Percentiles rank a stretch among this genome's conserved stretches.
These are phyloP conservation scores for Malurus cyaneus DNA, from an alignment of 2,113 vertebrate genomes.

Conservation along the genomic window DNA sequence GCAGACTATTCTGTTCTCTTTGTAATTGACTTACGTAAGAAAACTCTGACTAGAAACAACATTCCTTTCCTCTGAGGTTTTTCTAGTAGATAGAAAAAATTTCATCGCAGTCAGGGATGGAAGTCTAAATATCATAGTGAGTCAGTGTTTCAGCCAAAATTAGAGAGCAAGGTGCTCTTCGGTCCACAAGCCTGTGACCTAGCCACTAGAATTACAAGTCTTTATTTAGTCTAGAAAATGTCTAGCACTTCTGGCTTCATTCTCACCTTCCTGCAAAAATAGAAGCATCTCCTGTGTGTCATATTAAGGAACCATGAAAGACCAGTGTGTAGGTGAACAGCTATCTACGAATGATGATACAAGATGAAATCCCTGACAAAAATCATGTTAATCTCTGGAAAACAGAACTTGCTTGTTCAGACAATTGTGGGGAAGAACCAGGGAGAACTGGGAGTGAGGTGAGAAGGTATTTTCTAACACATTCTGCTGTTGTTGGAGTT, in stretches of 20 bases:
- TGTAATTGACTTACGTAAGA: neutral
- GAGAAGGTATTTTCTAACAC: neutral
- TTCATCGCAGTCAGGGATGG: neutral
- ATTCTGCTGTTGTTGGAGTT: neutral
- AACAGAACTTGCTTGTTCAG: neutral
- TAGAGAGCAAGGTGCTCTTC: neutral
- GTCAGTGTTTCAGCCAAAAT: neutral
- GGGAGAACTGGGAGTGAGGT: neutral
- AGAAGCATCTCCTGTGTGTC: neutral
- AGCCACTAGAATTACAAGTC: neutral
- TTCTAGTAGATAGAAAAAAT: neutral
- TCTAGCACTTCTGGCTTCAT: neutral
- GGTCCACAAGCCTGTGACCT: neutral
- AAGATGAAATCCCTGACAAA: neutral
- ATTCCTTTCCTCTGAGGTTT: neutral
- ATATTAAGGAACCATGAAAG: neutral
- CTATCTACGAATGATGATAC: neutral
- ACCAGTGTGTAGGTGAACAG: neutral
- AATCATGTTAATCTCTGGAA: neutral
- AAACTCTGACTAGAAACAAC: neutral
- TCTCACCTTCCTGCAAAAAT: neutral
- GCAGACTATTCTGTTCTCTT: neutral
- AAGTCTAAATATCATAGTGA: neutral
- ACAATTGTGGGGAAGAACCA: neutral
- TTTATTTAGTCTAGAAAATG: neutral